Conservation (phyloP, 2,888 invertebrate species). For the Cheilosia variabilis region DNA sequence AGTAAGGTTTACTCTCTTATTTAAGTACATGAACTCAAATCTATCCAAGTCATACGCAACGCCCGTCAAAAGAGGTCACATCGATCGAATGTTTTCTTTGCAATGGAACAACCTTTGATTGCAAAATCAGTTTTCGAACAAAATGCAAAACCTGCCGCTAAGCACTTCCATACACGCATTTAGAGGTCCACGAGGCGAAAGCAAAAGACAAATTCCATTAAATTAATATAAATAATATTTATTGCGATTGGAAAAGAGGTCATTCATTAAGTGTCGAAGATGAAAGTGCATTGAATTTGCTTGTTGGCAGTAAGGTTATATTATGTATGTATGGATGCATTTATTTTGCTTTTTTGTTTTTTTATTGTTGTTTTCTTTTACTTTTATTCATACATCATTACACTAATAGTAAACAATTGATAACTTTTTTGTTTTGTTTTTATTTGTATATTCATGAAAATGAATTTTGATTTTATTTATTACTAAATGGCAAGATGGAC, state of each 20-base stretch:
- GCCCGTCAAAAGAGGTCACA: too few species aligned
- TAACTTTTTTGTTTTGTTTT: constrained; percentile 43
- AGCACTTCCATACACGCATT: neutral
- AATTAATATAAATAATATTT: constrained; percentile 71
- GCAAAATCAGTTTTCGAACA: too few species aligned
- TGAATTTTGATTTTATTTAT: constrained; percentile 53
- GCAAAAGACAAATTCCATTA: constrained; percentile 37
- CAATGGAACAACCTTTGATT: too few species aligned
- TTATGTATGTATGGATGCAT: constrained; percentile 38
- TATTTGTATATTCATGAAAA: constrained; percentile 53
- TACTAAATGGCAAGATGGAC: constrained; percentile 75
- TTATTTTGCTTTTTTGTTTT: constrained; percentile 38
- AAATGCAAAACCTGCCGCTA: too few species aligned
- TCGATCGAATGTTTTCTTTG: too few species aligned
- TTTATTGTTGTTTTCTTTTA: constrained; percentile 21
- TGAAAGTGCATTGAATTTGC: constrained; percentile 72
- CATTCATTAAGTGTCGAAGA: constrained; percentile 68
- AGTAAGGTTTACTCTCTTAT: too few species aligned
- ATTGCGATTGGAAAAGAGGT: constrained; percentile 74
- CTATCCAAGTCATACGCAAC: too few species aligned
- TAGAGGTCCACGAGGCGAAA: neutral
- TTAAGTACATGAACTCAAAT: too few species aligned
- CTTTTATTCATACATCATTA: constrained; percentile 63
- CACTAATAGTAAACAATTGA: constrained; percentile 73
- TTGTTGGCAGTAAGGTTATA: constrained; percentile 72